Evolutionary conservation across 2,797 vertebrate species (phyloP), one percentile per base, ranked within the genome.

Genomic region (Leptatherina wallacei): DNA sequence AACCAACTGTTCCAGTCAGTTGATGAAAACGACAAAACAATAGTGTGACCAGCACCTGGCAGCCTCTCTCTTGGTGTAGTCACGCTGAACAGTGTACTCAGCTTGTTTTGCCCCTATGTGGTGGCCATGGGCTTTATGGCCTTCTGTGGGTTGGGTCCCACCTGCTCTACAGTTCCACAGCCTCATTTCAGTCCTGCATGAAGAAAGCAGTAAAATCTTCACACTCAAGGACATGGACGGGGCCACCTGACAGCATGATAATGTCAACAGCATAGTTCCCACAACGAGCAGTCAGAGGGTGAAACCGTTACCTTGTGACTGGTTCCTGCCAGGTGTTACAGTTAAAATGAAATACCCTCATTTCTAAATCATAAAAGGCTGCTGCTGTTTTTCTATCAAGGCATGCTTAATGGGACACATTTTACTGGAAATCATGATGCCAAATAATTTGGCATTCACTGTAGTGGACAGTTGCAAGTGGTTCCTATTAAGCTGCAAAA

Each of bases 21-120:
- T 72, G 76, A 64, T 47, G 47, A 84, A 90, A 84, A 79, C 66
- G 76, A 81, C 88, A 86, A 85, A 90, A 88, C 81, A 89, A 88
- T 69, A 59, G 73, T 77, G 71, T 84, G 82, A 85, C 85, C 88
- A 84, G 58, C 86, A 89, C 87, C 86, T 86, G 83, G 82, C 78
- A 74, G 82, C 69, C 38, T 74, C 78, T 71, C 65, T 52, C 30
- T 62, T 55, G 44, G n/a, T 77, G 52, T 65, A 63, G 59, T 59
- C 71, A 8, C 78, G 35, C 62, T 51, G 56, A 74, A 54, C 65
- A 57, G 74, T 75, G 56, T 35, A 74, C 68, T 78, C 69, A 71
- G 80, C 80, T 88, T 89, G 80, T 88, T 92, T 86, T 85, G 78
- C 73, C 59, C 73, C 58, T 52, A 6, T 57, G 74, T 66, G 71